A percentile compares a stretch with the other conserved stretches of the same genome.
Conservation (phyloP, 2,113 vertebrate species). For the Caranx ignobilis region DNA sequence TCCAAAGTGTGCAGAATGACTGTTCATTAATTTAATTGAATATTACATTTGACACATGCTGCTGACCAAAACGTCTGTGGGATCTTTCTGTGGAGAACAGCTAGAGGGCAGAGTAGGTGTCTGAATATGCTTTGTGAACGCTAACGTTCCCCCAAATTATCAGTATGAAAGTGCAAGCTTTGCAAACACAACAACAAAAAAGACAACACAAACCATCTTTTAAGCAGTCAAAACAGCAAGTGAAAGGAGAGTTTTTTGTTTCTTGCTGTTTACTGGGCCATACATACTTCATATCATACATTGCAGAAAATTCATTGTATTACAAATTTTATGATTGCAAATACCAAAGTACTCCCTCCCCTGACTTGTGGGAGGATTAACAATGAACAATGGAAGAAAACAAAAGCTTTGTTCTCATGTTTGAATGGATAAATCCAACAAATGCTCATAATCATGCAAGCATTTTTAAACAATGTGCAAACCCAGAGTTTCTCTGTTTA, state of each 20-base stretch:
- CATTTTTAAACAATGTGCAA: neutral
- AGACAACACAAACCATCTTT: neutral
- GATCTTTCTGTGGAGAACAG: slow-evolving; percentile 49
- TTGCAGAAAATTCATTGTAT: slow-evolving; percentile 7
- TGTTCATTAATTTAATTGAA: neutral
- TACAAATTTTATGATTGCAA: neutral
- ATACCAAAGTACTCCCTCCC: neutral
- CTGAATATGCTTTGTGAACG: slow-evolving; percentile 36
- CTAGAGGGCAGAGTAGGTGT: slow-evolving; percentile 78
- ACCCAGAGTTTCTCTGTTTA: neutral
- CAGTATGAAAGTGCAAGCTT: neutral
- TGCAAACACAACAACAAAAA: neutral
- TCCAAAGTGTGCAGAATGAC: neutral
- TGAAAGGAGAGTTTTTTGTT: neutral
- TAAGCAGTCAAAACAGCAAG: neutral
- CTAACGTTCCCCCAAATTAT: slow-evolving; percentile 2
- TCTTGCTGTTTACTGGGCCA: neutral
- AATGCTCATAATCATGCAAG: neutral
- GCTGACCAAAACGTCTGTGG: neutral
- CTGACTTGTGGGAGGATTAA: neutral
- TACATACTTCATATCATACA: neutral
- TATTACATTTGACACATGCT: neutral
- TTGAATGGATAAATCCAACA: neutral
- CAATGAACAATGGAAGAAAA: neutral
- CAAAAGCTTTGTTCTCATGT: neutral